Percentiles rank a stretch among this genome's conserved stretches.
phyloP scores from a whole-genome alignment of 2,113 vertebrate species.

The Ellobius talpinus region DNA sequence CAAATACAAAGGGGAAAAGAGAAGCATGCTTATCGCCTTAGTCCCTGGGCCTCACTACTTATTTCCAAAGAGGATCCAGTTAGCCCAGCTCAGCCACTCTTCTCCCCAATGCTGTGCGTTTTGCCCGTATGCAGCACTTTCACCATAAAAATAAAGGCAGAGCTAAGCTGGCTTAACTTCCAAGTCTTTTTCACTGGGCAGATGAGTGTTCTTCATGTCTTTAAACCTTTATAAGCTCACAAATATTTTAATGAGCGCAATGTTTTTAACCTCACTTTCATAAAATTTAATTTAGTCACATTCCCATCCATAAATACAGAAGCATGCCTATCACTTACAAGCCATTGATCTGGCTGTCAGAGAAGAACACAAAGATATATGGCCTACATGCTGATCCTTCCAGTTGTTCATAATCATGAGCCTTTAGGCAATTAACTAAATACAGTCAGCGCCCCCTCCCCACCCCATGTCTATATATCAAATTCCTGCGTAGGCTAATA shows the following conservation, averaged over 20 bases:
- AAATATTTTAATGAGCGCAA: neutral
- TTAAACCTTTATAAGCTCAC: neutral
- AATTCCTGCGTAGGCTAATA: neutral
- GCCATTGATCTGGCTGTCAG: neutral
- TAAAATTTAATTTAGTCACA: neutral
- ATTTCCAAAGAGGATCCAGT: neutral
- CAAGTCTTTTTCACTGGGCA: neutral
- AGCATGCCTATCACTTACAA: neutral
- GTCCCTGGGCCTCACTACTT: neutral
- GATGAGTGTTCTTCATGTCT: neutral
- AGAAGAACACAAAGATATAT: neutral
- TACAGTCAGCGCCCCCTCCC: accelerated
- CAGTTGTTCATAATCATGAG: neutral
- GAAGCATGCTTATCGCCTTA: neutral
- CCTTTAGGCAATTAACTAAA: neutral
- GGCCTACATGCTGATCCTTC: neutral
- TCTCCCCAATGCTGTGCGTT: accelerated
- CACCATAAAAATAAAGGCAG: accelerated
- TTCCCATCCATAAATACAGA: neutral
- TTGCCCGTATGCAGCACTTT: accelerated
- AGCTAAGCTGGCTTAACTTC: neutral
- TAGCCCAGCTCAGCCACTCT: accelerated
- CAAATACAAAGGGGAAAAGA: neutral
- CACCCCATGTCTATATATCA: neutral
- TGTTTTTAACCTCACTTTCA: slow-evolving; percentile 31